Base-by-base conservation (phyloP, 1,140 invertebrate species). In the Halyomorpha halys region DNA sequence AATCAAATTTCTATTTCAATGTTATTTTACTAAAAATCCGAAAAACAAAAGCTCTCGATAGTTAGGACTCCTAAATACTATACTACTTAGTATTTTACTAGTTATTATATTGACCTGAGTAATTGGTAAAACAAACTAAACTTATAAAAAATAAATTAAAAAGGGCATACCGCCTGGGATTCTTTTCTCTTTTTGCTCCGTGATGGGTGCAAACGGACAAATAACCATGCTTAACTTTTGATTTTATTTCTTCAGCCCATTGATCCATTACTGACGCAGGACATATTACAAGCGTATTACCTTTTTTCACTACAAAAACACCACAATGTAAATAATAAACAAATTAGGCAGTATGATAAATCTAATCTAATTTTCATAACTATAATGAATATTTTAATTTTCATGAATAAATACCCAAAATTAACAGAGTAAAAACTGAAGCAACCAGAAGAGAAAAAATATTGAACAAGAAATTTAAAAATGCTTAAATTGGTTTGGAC, bases 271-370 rank as follows among this genome's bases (percentile, higher is more conserved):
- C 78, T 60, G 85, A 87, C 13, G 94, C 91, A 1, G 94, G 94
- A 73, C 91, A 94, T 6, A 97, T 82, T 0, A 97, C 84, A 18
- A 98, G 76, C 8, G 91, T 96, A 34, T 86, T 85, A 44, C 86
- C 86, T 30, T 72, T 70, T 45, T 74, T 72, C 59, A 71, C 64
- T 66, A 21, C 47, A 56, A 34, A 34, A 63, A 39, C 44, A 59
- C 34, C 64, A 25, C 47, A 59, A 30, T 30, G 27, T 30, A 30
- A 30, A 30, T 30, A 30, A 30, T 8, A 30, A 30, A 30, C 27
- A 8, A 30, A 30, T 30, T 30, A 30, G 27, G 27, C 3, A 30
- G 27, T 4, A 8, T 8, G 3, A 30, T 30, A 30, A 30, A 30
- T 30, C 27, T 30, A 30, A 30, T 30, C 8, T 30, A 30, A 8